Evolutionary conservation across 2,888 invertebrate species (phyloP).

Genomic region (Oscheius sp.): DNA sequence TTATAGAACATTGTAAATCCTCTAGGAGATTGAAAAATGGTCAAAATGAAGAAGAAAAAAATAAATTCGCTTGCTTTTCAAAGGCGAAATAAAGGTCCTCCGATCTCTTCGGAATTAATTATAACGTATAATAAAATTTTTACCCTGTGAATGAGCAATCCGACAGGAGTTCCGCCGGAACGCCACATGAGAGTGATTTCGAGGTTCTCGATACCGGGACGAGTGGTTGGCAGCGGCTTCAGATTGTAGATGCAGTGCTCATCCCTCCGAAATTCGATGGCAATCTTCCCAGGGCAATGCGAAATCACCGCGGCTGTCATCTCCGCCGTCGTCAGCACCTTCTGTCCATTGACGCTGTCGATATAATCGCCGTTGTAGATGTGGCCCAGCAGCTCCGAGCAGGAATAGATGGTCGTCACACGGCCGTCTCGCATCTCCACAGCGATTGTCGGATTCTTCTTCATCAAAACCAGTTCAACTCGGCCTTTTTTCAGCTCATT

Average conservation of each 20-base stretch:
- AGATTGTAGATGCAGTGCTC: conserved; percentile 50
- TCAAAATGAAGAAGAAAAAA: too few relatives aligned
- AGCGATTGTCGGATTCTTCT: neutral
- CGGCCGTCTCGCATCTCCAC: neutral
- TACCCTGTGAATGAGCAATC: conserved; percentile 55
- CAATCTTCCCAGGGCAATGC: conserved; percentile 43
- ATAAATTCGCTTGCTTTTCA: too few relatives aligned
- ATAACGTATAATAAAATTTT: neutral
- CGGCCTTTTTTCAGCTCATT: conserved; percentile 6
- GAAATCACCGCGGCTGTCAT: conserved; percentile 36
- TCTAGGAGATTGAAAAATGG: too few relatives aligned
- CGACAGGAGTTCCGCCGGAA: conserved; percentile 52
- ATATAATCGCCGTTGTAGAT: conserved; percentile 10
- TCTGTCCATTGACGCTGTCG: conserved; percentile 17
- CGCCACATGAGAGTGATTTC: conserved; percentile 53
- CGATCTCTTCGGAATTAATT: neutral
- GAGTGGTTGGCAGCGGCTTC: conserved; percentile 42
- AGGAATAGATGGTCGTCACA: neutral
- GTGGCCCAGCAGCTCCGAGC: conserved; percentile 1
- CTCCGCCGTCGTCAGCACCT: conserved; percentile 41
- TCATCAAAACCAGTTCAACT: neutral
- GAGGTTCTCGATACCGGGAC: conserved; percentile 43
- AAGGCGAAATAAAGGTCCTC: too few relatives aligned
- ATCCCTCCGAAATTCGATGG: conserved; percentile 50
- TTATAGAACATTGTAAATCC: too few relatives aligned